These are phyloP conservation scores for Dicyrtoma fusca DNA, from an alignment of 2,888 invertebrate genomes.

Conservation along the genomic window DNA sequence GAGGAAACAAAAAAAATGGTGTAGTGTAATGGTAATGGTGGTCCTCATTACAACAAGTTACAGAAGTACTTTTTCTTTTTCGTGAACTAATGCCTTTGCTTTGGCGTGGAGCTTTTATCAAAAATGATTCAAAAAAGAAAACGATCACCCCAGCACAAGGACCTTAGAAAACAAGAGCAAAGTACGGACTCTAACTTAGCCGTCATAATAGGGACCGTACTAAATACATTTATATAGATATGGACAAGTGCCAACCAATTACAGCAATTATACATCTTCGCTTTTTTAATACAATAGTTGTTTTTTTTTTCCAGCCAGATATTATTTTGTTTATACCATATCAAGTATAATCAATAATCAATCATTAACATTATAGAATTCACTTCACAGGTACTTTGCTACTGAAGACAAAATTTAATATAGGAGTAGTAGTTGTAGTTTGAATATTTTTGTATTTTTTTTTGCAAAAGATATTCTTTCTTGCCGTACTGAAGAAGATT, in stretches of 20 bases:
- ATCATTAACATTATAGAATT: conserved; percentile 1
- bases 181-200: too few relatives aligned
- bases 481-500: neutral
- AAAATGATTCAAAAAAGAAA: too few relatives aligned
- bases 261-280: conserved; percentile 34
- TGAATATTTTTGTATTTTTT: conserved; percentile 1
- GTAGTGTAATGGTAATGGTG: too few relatives aligned
- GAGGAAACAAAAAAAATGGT: too few relatives aligned
- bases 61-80: too few relatives aligned
- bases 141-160: too few relatives aligned
- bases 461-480: conserved; percentile 1
- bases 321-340: conserved; percentile 7
- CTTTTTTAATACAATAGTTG: conserved; percentile 28
- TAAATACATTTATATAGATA: conserved; percentile 3
- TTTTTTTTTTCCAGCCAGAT: conserved; percentile 32
- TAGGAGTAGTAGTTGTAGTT: conserved; percentile 13
- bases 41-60: too few relatives aligned
- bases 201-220: neutral
- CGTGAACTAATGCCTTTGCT: too few relatives aligned
- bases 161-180: too few relatives aligned
- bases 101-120: too few relatives aligned
- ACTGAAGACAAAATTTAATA: conserved; percentile 6
- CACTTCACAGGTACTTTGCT: conserved; percentile 34
- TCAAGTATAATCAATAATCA: conserved; percentile 20
- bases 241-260: conserved; percentile 6